Base-by-base conservation (phyloP, 1,140 invertebrate genomes). In the Achatina immaculata region DNA sequence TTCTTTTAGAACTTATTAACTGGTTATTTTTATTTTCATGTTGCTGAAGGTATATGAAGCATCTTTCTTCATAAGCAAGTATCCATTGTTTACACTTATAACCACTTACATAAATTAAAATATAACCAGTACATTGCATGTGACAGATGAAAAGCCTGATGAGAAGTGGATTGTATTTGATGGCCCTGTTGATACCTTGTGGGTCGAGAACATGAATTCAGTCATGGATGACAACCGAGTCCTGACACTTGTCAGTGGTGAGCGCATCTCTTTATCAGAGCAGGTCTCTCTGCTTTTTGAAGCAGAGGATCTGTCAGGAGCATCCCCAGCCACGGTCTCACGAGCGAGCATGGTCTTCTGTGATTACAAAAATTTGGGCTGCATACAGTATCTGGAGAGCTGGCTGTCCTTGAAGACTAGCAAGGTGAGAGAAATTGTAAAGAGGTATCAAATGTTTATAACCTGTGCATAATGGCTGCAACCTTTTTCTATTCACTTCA, bases 171-270 rank as follows among this genome's bases (percentile, higher is more conserved):
- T 96, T 78, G 90, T 96, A 43, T 96, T 97, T 91, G 96, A 97
- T 89, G 95, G 96, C 0, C 96, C 95, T 0, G 95, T 97, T 1
- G 96, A 96, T 91, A 95, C 95, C 0, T 94, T 96, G 7, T 97
- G 96, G 96, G 96, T 96, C 83, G 96, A 97, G 90, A 96, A 96
- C 88, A 96, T 97, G 93, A 97, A 97, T 90, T 96, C 95, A 82
- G 95, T 97, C 0, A 96, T 97, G 95, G 96, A 97, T 87, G 96
- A 97, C 86, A 97, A 97, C 90, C 96, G 96, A 90, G 93, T 96
- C 34, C 90, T 96, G 6, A 96, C 95, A 0, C 90, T 97, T 24
- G 95, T 96, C 65, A 97, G 96, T 89, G 96, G 95, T 85, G 96
- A 97, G 87, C 92, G 96, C 75, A 97, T 97, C 74, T 94, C 94